Evolutionary conservation across 2,113 vertebrate species (phyloP).

Genomic region (Oreochromis tanganicae): DNA sequence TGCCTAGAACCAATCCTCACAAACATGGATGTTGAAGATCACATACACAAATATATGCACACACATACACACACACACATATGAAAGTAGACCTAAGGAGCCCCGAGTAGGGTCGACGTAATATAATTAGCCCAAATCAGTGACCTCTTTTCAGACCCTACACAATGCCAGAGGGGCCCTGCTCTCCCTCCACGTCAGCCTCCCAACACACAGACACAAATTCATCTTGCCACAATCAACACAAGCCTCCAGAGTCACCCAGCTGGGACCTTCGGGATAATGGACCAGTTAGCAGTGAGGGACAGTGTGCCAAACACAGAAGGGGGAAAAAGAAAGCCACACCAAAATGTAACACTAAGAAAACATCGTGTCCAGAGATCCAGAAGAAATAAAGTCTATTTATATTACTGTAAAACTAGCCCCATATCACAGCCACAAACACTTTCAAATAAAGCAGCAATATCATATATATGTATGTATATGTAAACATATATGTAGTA

Average conservation of each 20-base stretch:
- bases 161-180: conserved; percentile 53
- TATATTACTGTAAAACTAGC: background rate
- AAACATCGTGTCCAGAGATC: background rate
- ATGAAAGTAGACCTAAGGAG: background rate
- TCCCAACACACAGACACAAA: background rate
- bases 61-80: background rate
- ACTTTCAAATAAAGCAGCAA: background rate
- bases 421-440: background rate
- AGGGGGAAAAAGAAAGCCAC: background rate
- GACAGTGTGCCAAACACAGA: background rate
- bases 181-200: background rate
- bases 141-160: conserved; percentile 54
- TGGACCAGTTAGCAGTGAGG: background rate
- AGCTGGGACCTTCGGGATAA: conserved; percentile 46
- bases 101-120: conserved; percentile 29
- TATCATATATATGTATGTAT: background rate
- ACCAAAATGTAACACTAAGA: background rate
- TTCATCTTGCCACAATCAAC: background rate
- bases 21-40: background rate
- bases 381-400: background rate
- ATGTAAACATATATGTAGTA: background rate
- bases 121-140: conserved; percentile 63
- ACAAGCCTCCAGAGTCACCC: conserved; percentile 3
- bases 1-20: background rate
- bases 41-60: background rate